phyloP scores from a whole-genome alignment of 2,888 invertebrate genomes.

The Hartigia nigra region DNA sequence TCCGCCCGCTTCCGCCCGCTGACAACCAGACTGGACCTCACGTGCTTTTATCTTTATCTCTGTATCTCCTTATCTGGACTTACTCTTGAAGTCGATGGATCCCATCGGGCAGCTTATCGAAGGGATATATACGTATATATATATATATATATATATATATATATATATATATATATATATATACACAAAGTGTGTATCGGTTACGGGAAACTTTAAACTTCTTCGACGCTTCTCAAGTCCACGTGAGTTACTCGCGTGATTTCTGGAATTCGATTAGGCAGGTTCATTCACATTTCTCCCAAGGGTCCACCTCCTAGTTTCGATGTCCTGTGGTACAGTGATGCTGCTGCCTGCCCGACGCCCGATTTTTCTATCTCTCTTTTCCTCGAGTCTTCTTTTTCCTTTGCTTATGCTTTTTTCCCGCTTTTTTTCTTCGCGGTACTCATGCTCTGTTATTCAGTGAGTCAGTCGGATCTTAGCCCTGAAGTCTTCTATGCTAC shows the following conservation, averaged over 20 bases:
- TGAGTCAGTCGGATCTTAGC: not conserved
- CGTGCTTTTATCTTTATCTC: not conserved
- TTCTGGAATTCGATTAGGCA: conserved; percentile 21
- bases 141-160: no score
- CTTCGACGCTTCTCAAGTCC: not conserved
- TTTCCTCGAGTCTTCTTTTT: not conserved
- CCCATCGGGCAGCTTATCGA: no score
- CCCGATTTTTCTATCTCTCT: not conserved
- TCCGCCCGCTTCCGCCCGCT: conserved; percentile 54
- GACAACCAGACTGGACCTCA: conserved; percentile 17
- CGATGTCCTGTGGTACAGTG: not conserved
- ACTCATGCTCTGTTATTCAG: conserved; percentile 8
- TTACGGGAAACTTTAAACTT: not conserved
- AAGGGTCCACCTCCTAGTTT: not conserved
- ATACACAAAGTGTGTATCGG: no score
- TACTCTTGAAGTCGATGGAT: not conserved
- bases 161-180: no score
- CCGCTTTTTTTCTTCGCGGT: conserved; percentile 7
- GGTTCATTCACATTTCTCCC: conserved; percentile 22
- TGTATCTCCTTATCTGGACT: no score
- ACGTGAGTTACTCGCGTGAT: conserved; percentile 3
- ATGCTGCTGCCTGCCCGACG: not conserved
- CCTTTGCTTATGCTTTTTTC: not conserved
- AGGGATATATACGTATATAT: no score
- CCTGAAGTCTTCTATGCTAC: not conserved